Conservation (phyloP, 2,113 vertebrate genomes). For the Gopherus flavomarginatus region DNA sequence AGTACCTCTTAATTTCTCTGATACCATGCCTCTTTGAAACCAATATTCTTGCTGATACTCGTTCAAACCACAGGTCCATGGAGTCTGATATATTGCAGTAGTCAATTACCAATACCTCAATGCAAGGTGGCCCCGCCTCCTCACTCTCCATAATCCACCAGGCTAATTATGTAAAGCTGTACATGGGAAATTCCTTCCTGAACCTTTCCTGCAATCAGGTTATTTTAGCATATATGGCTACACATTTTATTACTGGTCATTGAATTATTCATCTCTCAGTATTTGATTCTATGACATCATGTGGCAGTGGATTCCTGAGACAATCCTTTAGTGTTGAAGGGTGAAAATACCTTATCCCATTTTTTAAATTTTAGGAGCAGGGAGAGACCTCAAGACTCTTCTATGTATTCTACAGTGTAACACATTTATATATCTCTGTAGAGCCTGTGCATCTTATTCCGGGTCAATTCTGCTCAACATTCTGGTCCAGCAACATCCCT, state of each 20-base stretch:
- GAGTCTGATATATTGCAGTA: background rate
- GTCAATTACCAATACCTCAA: background rate
- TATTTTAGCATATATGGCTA: slow-evolving; percentile 18
- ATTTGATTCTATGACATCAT: slow-evolving; percentile 31
- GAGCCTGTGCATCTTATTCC: slow-evolving; percentile 43
- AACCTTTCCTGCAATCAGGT: background rate
- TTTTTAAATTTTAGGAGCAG: slow-evolving; percentile 70
- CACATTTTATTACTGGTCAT: slow-evolving; percentile 53
- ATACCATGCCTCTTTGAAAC: background rate
- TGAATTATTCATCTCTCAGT: slow-evolving; percentile 62
- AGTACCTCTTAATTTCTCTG: background rate
- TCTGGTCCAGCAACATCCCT: slow-evolving; percentile 13
- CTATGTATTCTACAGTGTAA: slow-evolving; percentile 48
- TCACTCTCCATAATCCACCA: background rate
- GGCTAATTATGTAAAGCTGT: background rate
- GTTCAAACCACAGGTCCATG: background rate
- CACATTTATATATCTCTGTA: slow-evolving; percentile 56
- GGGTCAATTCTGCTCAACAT: slow-evolving; percentile 55
- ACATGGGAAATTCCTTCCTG: slow-evolving; percentile 12
- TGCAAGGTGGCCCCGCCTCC: background rate
- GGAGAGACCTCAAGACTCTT: slow-evolving; percentile 62
- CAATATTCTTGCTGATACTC: background rate
- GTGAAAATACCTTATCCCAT: slow-evolving; percentile 69
- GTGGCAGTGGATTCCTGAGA: slow-evolving; percentile 44
- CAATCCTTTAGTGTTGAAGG: slow-evolving; percentile 60